A percentile compares a stretch with the other conserved stretches of the same genome.
Conservation (phyloP, 64 coral and sea anemone species). For the Trachythela sp. region DNA sequence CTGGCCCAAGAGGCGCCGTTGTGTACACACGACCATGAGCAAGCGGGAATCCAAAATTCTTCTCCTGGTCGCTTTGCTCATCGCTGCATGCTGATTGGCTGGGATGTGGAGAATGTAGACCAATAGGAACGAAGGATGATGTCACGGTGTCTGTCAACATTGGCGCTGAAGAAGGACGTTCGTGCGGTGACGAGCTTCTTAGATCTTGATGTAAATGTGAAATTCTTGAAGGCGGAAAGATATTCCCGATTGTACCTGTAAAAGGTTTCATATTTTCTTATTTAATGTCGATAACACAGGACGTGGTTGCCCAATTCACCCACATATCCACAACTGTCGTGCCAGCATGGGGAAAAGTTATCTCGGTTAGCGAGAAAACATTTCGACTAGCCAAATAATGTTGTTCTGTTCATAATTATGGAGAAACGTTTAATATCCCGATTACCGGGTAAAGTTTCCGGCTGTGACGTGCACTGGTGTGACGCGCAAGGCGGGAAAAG, state of each 20-base stretch:
- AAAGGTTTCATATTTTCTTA: no score
- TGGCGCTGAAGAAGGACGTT: background rate
- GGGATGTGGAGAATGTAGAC: background rate
- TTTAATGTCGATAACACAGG: no score
- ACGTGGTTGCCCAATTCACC: no score
- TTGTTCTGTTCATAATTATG: no score
- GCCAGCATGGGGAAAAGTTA: no score
- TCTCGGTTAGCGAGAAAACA: no score
- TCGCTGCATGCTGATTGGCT: background rate
- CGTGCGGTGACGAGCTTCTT: background rate
- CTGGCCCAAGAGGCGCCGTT: background rate
- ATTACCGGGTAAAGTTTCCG: no score
- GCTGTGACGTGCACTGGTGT: no score
- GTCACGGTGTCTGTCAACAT: background rate
- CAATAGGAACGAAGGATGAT: slow-evolving; percentile 5
- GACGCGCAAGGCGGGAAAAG: no score
- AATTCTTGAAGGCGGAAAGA: background rate
- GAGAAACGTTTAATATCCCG: no score
- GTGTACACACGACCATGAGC: background rate
- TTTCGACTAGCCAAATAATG: no score
- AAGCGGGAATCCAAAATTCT: background rate
- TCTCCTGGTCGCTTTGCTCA: background rate
- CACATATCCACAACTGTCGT: no score
- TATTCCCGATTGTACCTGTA: background rate
- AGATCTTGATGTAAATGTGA: slow-evolving; percentile 5